Evolutionary conservation across 2,888 invertebrate genomes (phyloP), one percentile per base, ranked within the genome.

Genomic region (Trichopria drosophilae): DNA sequence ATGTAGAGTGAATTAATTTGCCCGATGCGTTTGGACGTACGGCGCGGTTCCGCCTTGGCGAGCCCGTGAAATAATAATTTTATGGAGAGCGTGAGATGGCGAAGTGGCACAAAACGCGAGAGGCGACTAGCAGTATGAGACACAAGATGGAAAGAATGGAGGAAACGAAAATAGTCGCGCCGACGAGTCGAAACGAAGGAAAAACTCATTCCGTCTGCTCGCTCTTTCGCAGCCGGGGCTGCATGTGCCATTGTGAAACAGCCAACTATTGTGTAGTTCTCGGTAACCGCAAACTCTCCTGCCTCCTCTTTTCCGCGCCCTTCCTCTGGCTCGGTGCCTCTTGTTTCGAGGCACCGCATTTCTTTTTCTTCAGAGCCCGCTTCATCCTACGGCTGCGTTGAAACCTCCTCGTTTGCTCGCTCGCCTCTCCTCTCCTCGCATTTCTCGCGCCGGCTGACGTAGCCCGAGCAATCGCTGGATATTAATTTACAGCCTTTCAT

Each of bases 201-300:
- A 67, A 69, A 69, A 64, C 62, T 68, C 64, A 66, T 66, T 67
- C 59, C 64, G 63, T 65, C 60, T 60, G 60, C 57, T 63, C 59
- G 59, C 58, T 56, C 58, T 60, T 60, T 54, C 60, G 57, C 59
- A 64, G 60, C 59, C 59, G 52, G 45, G 39, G 51, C 55, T 54
- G 58, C 59, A n/a, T 59, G 60, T 57, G 52, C 64, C 57, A 62
- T 68, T 62, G 62, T 60, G 57, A 53, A 60, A 57, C 57, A 57
- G 59, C 62, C 63, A 66, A 66, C 64, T 66, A 66, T 66, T 66
- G 64, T 66, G 62, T 62, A 61, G 59, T 62, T 60, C 58, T 57
- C 49, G 59, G 64, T 65, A 60, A 64, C 60, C 53, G 54, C 50
- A 58, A 3, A 15, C 34, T 19, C 26, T 26, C 2, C 26, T 9